A percentile compares a stretch with the other conserved stretches of the same genome.
Conservation (phyloP, 1,140 invertebrate species). For the Drosophila teissieri region DNA sequence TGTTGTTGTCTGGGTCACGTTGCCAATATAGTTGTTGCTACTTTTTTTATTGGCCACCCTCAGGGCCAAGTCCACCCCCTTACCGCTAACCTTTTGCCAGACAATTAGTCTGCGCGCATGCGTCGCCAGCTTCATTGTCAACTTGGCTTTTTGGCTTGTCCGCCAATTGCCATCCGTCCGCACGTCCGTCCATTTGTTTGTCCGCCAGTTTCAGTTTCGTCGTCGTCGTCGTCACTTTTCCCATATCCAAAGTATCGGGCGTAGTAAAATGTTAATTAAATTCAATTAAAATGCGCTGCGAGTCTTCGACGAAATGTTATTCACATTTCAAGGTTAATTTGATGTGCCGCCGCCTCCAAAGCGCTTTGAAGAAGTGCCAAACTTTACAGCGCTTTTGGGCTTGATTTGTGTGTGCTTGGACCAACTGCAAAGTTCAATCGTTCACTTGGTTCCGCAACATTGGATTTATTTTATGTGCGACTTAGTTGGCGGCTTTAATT, state of each 20-base stretch:
- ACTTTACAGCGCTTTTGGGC: constrained; percentile 15
- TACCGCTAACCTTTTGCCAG: constrained; percentile 13
- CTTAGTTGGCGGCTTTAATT: constrained; percentile 28
- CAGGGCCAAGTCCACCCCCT: constrained; percentile 19
- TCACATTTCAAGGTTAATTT: constrained; percentile 78
- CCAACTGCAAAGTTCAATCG: constrained; percentile 47
- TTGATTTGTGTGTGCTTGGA: constrained; percentile 26
- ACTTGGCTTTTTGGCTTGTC: constrained; percentile 42
- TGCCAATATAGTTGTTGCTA: constrained; percentile 7
- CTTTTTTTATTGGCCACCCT: constrained; percentile 30
- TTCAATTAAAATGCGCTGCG: constrained; percentile 79
- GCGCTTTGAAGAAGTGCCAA: constrained; percentile 74
- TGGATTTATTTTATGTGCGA: constrained; percentile 52
- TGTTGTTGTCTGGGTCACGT: constrained; percentile 48
- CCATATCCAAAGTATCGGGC: constrained; percentile 79
- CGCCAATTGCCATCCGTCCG: constrained; percentile 42
- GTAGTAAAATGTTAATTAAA: constrained; percentile 80
- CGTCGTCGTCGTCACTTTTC: constrained; percentile 49
- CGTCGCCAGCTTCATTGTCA: constrained; percentile 77
- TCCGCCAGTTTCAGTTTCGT: constrained; percentile 1
- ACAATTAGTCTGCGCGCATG: constrained; percentile 81
- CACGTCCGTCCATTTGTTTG: constrained; percentile 21
- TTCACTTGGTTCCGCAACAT: constrained; percentile 72
- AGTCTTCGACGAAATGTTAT: constrained; percentile 81
- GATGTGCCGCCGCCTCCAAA: constrained; percentile 50